These are phyloP conservation scores for Takifugu ocellatus DNA, from an alignment of 2,797 vertebrate genomes.

Conservation along the genomic window DNA sequence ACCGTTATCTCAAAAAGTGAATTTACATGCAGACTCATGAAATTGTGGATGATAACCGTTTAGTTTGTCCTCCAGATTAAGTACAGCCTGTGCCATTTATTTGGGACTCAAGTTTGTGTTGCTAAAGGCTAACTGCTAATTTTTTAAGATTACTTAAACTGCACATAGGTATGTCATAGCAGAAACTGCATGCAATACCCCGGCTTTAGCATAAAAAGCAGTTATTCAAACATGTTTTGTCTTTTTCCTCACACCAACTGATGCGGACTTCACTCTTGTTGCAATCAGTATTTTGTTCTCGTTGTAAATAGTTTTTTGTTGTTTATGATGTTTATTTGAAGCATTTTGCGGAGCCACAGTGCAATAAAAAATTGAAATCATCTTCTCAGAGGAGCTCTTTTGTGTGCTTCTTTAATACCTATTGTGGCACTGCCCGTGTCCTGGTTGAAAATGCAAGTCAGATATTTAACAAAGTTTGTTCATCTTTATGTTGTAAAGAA, in stretches of 20 bases:
- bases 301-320: slow-evolving; percentile 68
- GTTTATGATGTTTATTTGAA: slow-evolving; percentile 52
- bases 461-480: too few relatives aligned
- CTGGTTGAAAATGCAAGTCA: too few relatives aligned
- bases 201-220: slow-evolving; percentile 14
- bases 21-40: background rate
- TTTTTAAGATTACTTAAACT: background rate
- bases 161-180: background rate
- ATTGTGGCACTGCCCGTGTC: too few relatives aligned
- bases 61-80: background rate
- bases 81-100: background rate
- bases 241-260: slow-evolving; percentile 13
- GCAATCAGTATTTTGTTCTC: slow-evolving; percentile 54
- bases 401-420: too few relatives aligned
- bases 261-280: slow-evolving; percentile 24
- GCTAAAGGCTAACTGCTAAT: background rate
- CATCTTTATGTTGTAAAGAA: too few relatives aligned
- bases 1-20: slow-evolving; percentile 2
- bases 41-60: background rate
- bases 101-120: background rate
- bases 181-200: slow-evolving; percentile 3
- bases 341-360: slow-evolving; percentile 8
- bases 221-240: slow-evolving; percentile 20
- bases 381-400: slow-evolving; percentile 1
- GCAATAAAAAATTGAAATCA: slow-evolving; percentile 31